Conservation (phyloP, 2,113 vertebrate genomes). For the Fregata magnificens region DNA sequence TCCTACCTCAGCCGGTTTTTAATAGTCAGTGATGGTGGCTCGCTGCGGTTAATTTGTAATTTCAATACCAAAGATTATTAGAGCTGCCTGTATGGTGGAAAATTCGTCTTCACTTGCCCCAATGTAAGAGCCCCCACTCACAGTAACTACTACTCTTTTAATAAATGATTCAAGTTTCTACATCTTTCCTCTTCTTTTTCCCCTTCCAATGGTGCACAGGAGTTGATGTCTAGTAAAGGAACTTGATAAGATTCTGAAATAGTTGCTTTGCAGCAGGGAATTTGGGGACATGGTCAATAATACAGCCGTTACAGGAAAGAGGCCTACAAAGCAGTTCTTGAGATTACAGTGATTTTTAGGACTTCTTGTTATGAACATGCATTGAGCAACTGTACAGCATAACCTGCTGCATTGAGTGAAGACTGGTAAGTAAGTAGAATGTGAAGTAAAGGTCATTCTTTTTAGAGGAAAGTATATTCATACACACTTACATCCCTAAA, state of each 20-base stretch:
- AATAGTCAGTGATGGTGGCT: rapidly evolving
- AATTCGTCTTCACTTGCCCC: neutral
- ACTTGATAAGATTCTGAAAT: neutral
- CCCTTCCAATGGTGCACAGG: neutral
- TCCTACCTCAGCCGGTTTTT: neutral
- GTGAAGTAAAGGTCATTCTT: neutral
- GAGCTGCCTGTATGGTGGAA: neutral
- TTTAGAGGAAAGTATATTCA: neutral
- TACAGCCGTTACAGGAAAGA: neutral
- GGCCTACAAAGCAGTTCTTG: neutral
- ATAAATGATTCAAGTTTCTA: neutral
- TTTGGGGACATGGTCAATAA: neutral
- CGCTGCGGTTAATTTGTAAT: neutral
- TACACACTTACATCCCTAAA: neutral
- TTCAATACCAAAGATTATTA: neutral
- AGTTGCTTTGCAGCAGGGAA: neutral
- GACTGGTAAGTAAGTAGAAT: neutral
- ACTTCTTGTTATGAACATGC: neutral
- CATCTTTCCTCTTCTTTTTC: neutral
- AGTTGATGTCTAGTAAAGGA: neutral
- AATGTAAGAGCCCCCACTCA: neutral
- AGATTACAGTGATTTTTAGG: neutral
- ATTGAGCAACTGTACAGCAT: neutral
- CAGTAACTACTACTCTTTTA: neutral
- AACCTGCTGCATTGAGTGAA: neutral